Conservation (phyloP, 2,888 invertebrate genomes). For the Lycia hirtaria region DNA sequence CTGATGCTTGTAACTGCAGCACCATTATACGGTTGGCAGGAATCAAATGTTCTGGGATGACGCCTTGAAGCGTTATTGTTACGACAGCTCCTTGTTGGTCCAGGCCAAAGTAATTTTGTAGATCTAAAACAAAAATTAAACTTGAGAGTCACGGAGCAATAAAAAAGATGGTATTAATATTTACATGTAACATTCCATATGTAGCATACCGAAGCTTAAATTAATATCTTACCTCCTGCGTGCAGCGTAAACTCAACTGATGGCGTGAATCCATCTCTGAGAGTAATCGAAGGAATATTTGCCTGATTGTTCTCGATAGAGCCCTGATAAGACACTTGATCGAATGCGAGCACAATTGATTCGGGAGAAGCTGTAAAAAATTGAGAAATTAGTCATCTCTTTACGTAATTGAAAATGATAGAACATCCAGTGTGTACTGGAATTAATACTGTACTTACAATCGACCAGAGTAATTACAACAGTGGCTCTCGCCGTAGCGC, state of each 20-base stretch:
- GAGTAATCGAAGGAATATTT: conserved; percentile 39
- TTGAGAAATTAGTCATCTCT: neutral
- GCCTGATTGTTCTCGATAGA: conserved; percentile 34
- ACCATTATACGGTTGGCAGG: conserved; percentile 35
- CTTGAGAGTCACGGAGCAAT: no score
- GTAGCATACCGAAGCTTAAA: neutral
- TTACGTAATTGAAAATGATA: neutral
- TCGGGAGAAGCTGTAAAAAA: conserved; percentile 10
- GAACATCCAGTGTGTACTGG: neutral
- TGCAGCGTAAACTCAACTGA: conserved; percentile 44
- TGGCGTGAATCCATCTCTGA: conserved; percentile 45
- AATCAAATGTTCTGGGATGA: conserved; percentile 43
- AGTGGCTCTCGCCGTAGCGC: conserved; percentile 36
- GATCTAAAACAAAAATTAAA: conserved; percentile 7
- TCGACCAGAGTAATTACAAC: conserved; percentile 38
- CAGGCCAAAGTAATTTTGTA: conserved; percentile 14
- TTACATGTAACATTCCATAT: neutral
- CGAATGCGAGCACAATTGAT: conserved; percentile 38
- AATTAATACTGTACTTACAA: conserved; percentile 30
- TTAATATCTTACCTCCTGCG: conserved; percentile 48
- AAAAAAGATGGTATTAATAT: no score
- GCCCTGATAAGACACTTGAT: conserved; percentile 43
- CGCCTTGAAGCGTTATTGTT: conserved; percentile 24
- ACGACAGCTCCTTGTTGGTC: conserved; percentile 11
- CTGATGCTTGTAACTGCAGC: conserved; percentile 29